Base-by-base conservation (phyloP, 2,888 invertebrate genomes). In the Ochropacha duplaris region DNA sequence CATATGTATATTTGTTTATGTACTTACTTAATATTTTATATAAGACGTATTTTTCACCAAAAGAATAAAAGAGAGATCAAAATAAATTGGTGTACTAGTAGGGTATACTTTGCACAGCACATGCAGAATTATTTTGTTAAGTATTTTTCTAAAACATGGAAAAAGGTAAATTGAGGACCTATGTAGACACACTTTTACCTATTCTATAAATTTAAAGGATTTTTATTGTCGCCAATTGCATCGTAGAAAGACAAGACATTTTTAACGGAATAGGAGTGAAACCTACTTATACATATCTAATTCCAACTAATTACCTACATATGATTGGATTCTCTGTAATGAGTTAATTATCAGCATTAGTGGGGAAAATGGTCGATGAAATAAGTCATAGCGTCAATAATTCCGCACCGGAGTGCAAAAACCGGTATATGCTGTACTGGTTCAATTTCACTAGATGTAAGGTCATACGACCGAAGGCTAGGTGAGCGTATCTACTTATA, bases 381-480 rank as follows among this genome's bases (percentile, higher is more conserved):
- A 74, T 74, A 72, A 74, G 71, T 74, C 64, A 69, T 69, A 78
- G 72, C 69, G 70, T 72, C 72, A 75, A 75, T 72, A 71, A 81
- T 74, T 76, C 74, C 70, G 76, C 68, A 66, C 65, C 69, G 61
- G 68, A 79, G 70, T 73, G 74, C 71, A 73, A 60, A 74, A 72
- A 74, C 76, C 74, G 76, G 75, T 78, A 72, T 73, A 65, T 59
- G 63, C 64, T 58, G 66, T 81, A 87, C 87, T 82, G 85, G 87
- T 88, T 87, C 83, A 90, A 90, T 91, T 90, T 90, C 90, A 90
- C 90, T 88, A 83, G 84, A 82, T 69, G 76, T 87, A 90, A 92
- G 91, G 91, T 91, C 91, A 84, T 66, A 65, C 62, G 76, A 69
- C 72, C 74, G 90, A 91, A 91, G 91, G 91, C 90, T 89, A 86